Evolutionary conservation across 2,113 vertebrate species (phyloP), one percentile per base, ranked within the genome.

Genomic region (Gambusia holbrooki): DNA sequence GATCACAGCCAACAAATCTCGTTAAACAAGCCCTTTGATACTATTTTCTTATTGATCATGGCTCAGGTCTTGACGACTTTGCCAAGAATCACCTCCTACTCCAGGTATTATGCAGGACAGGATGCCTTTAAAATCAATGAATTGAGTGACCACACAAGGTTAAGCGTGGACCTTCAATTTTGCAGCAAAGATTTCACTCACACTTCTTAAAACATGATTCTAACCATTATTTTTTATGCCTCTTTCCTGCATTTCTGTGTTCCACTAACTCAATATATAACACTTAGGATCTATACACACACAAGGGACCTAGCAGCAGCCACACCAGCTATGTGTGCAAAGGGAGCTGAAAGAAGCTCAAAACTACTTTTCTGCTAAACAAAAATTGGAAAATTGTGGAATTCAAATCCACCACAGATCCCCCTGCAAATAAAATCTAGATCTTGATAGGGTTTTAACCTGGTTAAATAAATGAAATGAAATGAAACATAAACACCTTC

Each of bases 71-170:
- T 48, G 66, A 62, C 77, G 85, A 81, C 79, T 73, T 80, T 37
- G 69, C 73, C 58, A 14, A 15, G 45, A 66, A 33, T 22, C 62
- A 74, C 74, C 66, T 71, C 63, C 71, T 74, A 58, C 79, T 71
- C 66, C 35, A 7, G 70, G 30, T 48, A 72, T 54, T 78, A 14
- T 66, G 45, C 62, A 19, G 29, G 42, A 37, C n/a, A 66, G 54
- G 30, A 69, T 61, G 54, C 48, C 42, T 86, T 79, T 2, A 62
- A 88, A 87, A 88, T 90, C 84, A 80, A 87, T 88, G 62, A 12
- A 40, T n/a, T 3, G 0, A 65, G 62, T 64, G 66, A 76, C 77
- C 51, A 66, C 64, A 65, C 70, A 48, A 64, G 82, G 72, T 35
- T 33, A 37, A 81, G 66, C 28, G 3, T 0, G 25, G 32, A 80